A percentile compares a stretch with the other conserved stretches of the same genome.
Conservation (phyloP, 2,113 vertebrate species). For the Aphyosemion australe region DNA sequence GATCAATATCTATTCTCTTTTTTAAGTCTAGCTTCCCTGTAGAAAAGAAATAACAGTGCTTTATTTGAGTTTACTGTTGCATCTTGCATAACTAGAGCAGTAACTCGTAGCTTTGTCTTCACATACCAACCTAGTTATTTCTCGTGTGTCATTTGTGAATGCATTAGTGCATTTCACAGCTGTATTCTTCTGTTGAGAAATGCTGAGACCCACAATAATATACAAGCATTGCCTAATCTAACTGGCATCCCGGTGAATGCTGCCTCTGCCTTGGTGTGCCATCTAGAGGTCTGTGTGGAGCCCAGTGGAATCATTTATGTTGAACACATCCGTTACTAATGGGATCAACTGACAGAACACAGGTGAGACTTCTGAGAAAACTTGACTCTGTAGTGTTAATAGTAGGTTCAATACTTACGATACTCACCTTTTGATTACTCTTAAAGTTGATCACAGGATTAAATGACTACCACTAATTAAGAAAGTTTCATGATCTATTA, state of each 20-base stretch:
- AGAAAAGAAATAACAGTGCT: slow-evolving; percentile 11
- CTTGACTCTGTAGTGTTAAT: too few relatives aligned
- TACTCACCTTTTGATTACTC: too few relatives aligned
- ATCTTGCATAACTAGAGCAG: background rate
- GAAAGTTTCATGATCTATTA: too few relatives aligned
- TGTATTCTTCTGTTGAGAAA: slow-evolving; percentile 40
- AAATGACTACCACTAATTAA: too few relatives aligned
- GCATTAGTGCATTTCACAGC: slow-evolving; percentile 30
- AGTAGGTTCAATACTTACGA: too few relatives aligned
- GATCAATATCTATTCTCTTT: slow-evolving; percentile 35
- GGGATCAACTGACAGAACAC: background rate
- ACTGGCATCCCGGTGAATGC: slow-evolving; percentile 31
- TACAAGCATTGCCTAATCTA: slow-evolving; percentile 26
- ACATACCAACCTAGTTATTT: background rate
- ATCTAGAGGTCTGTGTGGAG: slow-evolving; percentile 74
- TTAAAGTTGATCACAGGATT: too few relatives aligned
- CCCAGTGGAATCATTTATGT: slow-evolving; percentile 31
- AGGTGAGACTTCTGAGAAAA: slow-evolving; percentile 2
- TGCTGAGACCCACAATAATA: slow-evolving; percentile 44
- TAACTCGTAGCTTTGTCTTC: background rate
- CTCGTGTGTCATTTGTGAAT: slow-evolving; percentile 18
- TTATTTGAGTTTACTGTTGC: background rate
- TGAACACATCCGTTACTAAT: slow-evolving; percentile 29
- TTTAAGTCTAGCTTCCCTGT: slow-evolving; percentile 9
- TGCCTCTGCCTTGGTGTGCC: slow-evolving; percentile 77